Evolutionary conservation across 2,797 vertebrate species (phyloP).

Genomic region (Lagodon rhomboides): DNA sequence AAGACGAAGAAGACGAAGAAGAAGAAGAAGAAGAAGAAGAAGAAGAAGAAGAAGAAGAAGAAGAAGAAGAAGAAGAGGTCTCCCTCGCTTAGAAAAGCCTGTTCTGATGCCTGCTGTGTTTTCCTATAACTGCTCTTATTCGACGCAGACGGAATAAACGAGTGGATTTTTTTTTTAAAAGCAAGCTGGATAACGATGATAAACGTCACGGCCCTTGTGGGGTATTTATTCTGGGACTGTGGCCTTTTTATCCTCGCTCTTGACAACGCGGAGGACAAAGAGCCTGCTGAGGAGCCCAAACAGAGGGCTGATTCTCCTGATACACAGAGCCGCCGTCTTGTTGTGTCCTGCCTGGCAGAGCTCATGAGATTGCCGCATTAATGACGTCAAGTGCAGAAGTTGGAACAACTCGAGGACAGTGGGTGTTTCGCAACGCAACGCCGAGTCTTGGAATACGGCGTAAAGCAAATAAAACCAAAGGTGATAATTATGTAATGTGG

Average conservation of each 20-base stretch:
- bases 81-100: background rate
- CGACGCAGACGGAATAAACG: background rate
- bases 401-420: slow-evolving; percentile 17
- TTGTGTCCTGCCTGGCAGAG: slow-evolving; percentile 45
- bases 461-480: no score
- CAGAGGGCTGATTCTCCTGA: slow-evolving; percentile 65
- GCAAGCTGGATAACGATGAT: slow-evolving; percentile 5
- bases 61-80: background rate
- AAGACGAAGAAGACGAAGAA: no score
- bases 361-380: slow-evolving; percentile 43
- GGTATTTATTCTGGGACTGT: slow-evolving; percentile 50
- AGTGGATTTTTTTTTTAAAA: slow-evolving; percentile 20
- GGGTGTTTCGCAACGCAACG: background rate
- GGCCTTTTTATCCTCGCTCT: slow-evolving; percentile 40
- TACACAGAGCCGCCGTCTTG: slow-evolving; percentile 29
- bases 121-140: background rate
- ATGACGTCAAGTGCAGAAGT: slow-evolving; percentile 47
- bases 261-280: slow-evolving; percentile 65
- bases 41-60: no score
- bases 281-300: slow-evolving; percentile 59
- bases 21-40: no score
- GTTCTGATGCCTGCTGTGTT: background rate
- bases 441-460: no score
- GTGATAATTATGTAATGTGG: no score
- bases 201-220: background rate